phyloP scores from a whole-genome alignment of 2,888 invertebrate genomes.

The Agrochola lychnidis region DNA sequence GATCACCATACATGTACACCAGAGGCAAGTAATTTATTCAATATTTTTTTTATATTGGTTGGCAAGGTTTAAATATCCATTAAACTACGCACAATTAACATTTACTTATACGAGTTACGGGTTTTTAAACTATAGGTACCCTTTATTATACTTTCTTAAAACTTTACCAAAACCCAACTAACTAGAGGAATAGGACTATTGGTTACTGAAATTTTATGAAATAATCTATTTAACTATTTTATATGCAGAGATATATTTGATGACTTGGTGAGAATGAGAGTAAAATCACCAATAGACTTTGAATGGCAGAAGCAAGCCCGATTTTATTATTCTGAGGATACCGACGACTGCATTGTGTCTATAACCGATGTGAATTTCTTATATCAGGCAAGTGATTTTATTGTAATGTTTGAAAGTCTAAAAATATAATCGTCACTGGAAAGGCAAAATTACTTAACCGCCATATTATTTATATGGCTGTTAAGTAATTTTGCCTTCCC shows the following conservation, averaged over 20 bases:
- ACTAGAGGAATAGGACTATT: neutral
- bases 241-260: slow-evolving; percentile 95
- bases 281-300: slow-evolving; percentile 93
- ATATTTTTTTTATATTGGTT: no score
- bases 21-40: slow-evolving; percentile 90
- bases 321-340: slow-evolving; percentile 95
- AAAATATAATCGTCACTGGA: no score
- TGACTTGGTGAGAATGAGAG: slow-evolving; percentile 93
- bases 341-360: slow-evolving; percentile 93
- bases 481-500: no score
- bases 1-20: slow-evolving; percentile 98
- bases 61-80: neutral
- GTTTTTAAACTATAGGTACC: neutral
- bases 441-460: no score
- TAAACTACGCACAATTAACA: neutral
- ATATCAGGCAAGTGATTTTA: slow-evolving; percentile 91
- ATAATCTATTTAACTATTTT: neutral
- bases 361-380: slow-evolving; percentile 96
- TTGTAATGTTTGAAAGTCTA: neutral
- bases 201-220: neutral
- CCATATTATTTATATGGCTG: no score
- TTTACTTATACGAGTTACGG: neutral
- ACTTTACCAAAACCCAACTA: neutral
- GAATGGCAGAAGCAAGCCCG: slow-evolving; percentile 97
- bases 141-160: neutral